These are phyloP conservation scores for Prionace glauca DNA, from an alignment of 2,797 vertebrate species.

Conservation along the genomic window DNA sequence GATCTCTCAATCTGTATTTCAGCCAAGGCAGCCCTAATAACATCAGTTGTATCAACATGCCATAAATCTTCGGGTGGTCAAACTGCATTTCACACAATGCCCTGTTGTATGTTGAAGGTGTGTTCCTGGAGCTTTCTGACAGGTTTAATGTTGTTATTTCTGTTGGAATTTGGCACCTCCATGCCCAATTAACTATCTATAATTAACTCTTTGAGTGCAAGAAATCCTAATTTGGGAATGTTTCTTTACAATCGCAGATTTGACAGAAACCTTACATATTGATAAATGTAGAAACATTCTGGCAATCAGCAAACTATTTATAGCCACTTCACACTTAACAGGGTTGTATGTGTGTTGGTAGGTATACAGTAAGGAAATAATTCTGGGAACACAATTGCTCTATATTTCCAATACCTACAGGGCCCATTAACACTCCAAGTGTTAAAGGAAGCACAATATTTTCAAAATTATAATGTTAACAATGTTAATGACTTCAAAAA, in stretches of 20 bases:
- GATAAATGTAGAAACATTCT: conserved; percentile 10
- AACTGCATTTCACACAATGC: conserved; percentile 59
- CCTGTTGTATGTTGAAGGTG: conserved; percentile 55
- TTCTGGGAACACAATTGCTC: conserved; percentile 7
- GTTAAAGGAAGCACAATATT: conserved; percentile 38
- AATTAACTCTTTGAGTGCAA: conserved; percentile 55
- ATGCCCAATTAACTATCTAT: conserved; percentile 58
- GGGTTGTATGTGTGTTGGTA: background rate
- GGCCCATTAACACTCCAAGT: conserved; percentile 31
- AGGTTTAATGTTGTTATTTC: conserved; percentile 56
- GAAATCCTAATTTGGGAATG: conserved; percentile 35
- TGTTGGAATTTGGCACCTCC: conserved; percentile 60
- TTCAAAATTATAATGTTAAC: conserved; percentile 25
- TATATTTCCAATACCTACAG: conserved; percentile 1
- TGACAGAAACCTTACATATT: conserved; percentile 19
- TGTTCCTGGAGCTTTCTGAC: conserved; percentile 59
- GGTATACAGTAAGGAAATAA: background rate
- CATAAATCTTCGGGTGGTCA: conserved; percentile 64
- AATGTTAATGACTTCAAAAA: conserved; percentile 34
- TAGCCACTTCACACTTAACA: conserved; percentile 26
- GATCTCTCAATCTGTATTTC: conserved; percentile 59
- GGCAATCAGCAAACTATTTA: conserved; percentile 30
- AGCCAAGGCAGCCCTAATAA: conserved; percentile 55
- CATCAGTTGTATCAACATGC: conserved; percentile 72
- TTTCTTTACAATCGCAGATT: conserved; percentile 25